phyloP scores from a whole-genome alignment of 2,888 invertebrate species.

The Notodonta ziczac region DNA sequence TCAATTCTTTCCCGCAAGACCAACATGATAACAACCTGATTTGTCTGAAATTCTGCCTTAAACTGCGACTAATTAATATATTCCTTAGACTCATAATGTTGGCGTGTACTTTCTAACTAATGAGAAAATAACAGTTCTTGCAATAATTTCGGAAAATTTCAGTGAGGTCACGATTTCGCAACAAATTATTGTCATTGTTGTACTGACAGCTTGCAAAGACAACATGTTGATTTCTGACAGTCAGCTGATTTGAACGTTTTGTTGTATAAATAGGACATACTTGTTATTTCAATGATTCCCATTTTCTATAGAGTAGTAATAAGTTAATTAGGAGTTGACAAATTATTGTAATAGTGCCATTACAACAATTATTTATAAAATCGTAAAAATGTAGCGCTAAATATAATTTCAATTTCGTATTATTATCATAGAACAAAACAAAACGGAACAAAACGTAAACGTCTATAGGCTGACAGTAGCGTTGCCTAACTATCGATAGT shows the following conservation, averaged over 20 bases:
- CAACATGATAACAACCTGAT: conserved; percentile 80
- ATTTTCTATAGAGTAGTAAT: too few species aligned
- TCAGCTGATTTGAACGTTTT: conserved; percentile 31
- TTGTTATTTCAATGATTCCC: too few species aligned
- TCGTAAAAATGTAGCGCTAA: too few species aligned
- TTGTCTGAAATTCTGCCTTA: conserved; percentile 42
- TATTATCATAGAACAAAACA: too few species aligned
- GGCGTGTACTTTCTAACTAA: conserved; percentile 2
- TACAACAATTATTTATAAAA: too few species aligned
- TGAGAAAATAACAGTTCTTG: conserved; percentile 5
- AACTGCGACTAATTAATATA: conserved; percentile 31
- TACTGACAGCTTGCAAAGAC: too few species aligned
- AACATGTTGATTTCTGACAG: conserved; percentile 9
- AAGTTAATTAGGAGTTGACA: too few species aligned
- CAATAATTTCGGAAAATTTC: conserved; percentile 24
- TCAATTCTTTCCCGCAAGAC: conserved; percentile 85
- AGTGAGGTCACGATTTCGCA: conserved; percentile 29
- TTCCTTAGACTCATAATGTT: conserved; percentile 54
- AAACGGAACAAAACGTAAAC: too few species aligned
- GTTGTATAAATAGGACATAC: neutral
- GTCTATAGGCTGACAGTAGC: too few species aligned
- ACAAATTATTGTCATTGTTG: neutral
- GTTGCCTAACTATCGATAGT: too few species aligned
- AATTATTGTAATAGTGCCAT: too few species aligned
- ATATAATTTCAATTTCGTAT: too few species aligned